Percentiles rank a stretch among this genome's conserved stretches.
Conservation (phyloP, 2,113 vertebrate genomes). For the Pheucticus melanocephalus region DNA sequence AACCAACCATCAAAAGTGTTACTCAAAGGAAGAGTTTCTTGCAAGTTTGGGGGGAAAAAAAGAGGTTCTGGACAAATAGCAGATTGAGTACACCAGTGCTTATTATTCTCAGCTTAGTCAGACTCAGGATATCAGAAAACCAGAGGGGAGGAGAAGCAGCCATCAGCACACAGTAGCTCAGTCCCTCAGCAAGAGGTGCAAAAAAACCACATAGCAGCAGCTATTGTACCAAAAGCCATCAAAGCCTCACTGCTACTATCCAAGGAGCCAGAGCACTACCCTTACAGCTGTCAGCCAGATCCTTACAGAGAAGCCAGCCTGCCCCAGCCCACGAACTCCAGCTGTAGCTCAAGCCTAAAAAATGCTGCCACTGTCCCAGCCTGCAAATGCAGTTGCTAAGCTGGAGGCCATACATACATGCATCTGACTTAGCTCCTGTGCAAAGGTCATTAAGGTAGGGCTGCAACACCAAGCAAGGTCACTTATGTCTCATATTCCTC, state of each 20-base stretch:
- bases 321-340: not conserved
- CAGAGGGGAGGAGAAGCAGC: not conserved
- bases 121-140: not conserved
- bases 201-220: not conserved
- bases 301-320: not conserved
- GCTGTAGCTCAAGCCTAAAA: not conserved
- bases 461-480: not conserved
- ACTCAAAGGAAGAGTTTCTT: not conserved
- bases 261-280: not conserved
- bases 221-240: not conserved
- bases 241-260: not conserved
- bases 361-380: not conserved
- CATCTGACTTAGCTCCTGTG: not conserved
- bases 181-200: not conserved
- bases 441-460: not conserved
- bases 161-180: not conserved
- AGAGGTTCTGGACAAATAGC: not conserved
- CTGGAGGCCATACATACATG: not conserved
- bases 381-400: not conserved
- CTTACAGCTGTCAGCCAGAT: not conserved
- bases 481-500: not conserved
- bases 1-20: not conserved
- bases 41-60: fast-evolving
- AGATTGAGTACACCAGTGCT: not conserved
- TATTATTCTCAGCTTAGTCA: not conserved